phyloP scores from a whole-genome alignment of 2,797 vertebrate genomes.

The Apogon hyalosoma region DNA sequence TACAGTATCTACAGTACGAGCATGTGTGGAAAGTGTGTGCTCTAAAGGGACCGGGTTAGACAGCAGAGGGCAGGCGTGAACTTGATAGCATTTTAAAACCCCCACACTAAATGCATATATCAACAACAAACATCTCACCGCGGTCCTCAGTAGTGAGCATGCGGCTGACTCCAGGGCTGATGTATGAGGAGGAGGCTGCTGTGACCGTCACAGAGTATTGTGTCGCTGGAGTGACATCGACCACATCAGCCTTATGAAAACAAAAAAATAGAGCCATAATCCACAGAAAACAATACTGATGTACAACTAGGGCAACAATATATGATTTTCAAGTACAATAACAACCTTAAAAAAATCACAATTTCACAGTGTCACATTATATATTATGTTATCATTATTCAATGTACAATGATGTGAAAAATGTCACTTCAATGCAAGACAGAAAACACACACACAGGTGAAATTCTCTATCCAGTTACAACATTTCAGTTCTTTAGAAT shows the following conservation, averaged over 20 bases:
- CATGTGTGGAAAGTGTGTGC: neutral
- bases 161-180: slow-evolving; percentile 90
- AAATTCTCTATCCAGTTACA: neutral
- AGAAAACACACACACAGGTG: too few relatives aligned
- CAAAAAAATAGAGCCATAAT: slow-evolving; percentile 28
- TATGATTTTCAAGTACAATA: neutral
- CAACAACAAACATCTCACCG: slow-evolving; percentile 76
- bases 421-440: too few relatives aligned
- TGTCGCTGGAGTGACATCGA: slow-evolving; percentile 83
- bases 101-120: slow-evolving; percentile 9
- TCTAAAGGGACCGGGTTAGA: slow-evolving; percentile 23
- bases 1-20: slow-evolving; percentile 21
- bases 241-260: slow-evolving; percentile 87
- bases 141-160: slow-evolving; percentile 87
- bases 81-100: slow-evolving; percentile 8
- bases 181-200: slow-evolving; percentile 87
- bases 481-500: too few relatives aligned
- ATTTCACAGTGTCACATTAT: neutral
- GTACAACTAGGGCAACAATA: neutral
- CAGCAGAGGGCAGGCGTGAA: slow-evolving; percentile 46
- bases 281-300: neutral
- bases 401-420: too few relatives aligned
- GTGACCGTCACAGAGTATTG: slow-evolving; percentile 86
- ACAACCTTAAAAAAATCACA: too few relatives aligned
- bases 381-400: too few relatives aligned